Evolutionary conservation across 2,888 invertebrate genomes (phyloP).

Genomic region (Lamellibrachia columna): DNA sequence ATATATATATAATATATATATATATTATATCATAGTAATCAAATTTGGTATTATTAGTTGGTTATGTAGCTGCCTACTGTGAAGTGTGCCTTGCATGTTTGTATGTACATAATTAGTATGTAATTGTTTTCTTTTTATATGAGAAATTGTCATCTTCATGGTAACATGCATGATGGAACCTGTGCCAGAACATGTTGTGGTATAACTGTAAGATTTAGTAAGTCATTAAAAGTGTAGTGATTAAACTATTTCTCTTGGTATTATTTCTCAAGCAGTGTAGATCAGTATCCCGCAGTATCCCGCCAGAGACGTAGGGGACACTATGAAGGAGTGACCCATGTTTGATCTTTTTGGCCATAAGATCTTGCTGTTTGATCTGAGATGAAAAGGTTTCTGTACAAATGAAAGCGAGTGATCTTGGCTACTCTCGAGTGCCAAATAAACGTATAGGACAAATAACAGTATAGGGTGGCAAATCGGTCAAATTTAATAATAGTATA

Average conservation of each 20-base stretch:
- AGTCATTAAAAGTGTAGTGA: slow-evolving; percentile 8
- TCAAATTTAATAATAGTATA: too few relatives aligned
- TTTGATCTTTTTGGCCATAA: too few relatives aligned
- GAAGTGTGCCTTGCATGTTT: background rate
- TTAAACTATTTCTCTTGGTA: background rate
- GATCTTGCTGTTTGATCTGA: too few relatives aligned
- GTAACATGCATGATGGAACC: background rate
- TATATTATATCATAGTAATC: background rate
- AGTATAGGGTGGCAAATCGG: too few relatives aligned
- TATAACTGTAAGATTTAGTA: background rate
- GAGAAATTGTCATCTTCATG: background rate
- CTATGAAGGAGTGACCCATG: background rate
- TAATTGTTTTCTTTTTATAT: slow-evolving; percentile 6
- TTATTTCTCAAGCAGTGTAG: background rate
- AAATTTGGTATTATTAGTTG: background rate
- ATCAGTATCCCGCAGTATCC: background rate
- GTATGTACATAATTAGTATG: slow-evolving; percentile 16
- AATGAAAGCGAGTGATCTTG: too few relatives aligned
- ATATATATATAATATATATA: too few relatives aligned
- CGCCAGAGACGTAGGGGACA: background rate
- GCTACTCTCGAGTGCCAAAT: too few relatives aligned
- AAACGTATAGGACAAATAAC: too few relatives aligned
- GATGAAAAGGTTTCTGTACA: too few relatives aligned
- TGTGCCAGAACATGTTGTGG: background rate
- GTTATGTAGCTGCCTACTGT: background rate